These are phyloP conservation scores for Choloepus didactylus DNA, from an alignment of 2,797 vertebrate species.

Conservation along the genomic window DNA sequence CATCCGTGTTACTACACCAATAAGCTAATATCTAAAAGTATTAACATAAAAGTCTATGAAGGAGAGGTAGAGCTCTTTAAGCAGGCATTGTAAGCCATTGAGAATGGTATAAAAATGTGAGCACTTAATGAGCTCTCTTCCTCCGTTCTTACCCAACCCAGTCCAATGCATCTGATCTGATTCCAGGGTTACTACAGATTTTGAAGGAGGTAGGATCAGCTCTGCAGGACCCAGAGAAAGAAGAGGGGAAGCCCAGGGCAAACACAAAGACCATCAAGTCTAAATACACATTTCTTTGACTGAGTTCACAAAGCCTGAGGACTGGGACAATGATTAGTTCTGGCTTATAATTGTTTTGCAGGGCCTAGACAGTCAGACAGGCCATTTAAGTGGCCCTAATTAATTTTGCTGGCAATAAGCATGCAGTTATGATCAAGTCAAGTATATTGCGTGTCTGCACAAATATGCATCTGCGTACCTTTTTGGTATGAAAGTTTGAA, in stretches of 20 bases:
- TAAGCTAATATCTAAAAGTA: constrained; percentile 19
- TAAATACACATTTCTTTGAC: constrained; percentile 80
- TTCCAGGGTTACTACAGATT: constrained; percentile 65
- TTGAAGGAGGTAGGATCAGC: constrained; percentile 72
- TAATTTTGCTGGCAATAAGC: constrained; percentile 44
- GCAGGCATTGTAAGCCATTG: background rate
- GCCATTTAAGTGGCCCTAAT: constrained; percentile 48
- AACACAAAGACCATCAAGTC: constrained; percentile 74
- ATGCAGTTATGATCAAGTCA: background rate
- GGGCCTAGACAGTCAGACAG: background rate
- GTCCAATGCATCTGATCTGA: constrained; percentile 52
- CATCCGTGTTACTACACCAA: background rate
- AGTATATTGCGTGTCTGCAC: background rate
- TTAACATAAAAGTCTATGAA: background rate
- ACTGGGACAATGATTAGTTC: constrained; percentile 69
- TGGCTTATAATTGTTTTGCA: constrained; percentile 51
- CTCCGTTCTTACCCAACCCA: background rate
- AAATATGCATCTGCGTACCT: background rate
- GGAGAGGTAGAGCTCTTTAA: background rate
- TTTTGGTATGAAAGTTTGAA: background rate
- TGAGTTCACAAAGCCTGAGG: constrained; percentile 61
- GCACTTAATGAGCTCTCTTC: constrained; percentile 49
- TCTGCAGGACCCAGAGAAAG: constrained; percentile 38
- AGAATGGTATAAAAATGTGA: constrained; percentile 51
- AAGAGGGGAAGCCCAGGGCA: constrained; percentile 19